Evolutionary conservation across 2,797 vertebrate genomes (phyloP), one percentile per base, ranked within the genome.

Genomic region (Hippoglossus hippoglossus): DNA sequence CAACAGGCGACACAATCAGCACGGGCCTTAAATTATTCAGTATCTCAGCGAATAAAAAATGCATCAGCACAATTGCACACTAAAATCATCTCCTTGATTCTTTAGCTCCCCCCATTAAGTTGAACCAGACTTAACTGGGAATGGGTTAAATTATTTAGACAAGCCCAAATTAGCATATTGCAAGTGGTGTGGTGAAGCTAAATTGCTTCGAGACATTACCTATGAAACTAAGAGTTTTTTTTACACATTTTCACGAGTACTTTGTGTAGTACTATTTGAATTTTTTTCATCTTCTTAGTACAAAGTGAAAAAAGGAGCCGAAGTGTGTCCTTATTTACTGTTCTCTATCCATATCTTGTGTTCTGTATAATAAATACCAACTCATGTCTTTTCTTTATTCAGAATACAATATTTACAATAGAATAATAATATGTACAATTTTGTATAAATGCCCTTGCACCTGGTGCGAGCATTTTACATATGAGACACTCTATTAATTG

Each of bases 11-110:
- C 10, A 52, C 22, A 55, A 13, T 58, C 24, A 50, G 39, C 6
- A 12, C 25, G 39, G 15, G 49, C 34, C 4, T 63, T 81, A n/a
- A 74, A 74, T 81, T 59, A 71, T 71, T 74, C 36, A 62, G 28
- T 13, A 22, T 71, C 24, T 71, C n/a, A 58, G 13, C 19, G 9
- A n/a, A 44, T 77, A 28, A 5, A 64, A 63, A 67, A 46, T 34
- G 21, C 25, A 44, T 63, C 47, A 66, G 61, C 52, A 34, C 16
- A 46, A 56, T 44, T 25, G 53, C 19, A 57, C 44, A 34, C 9
- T 16, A 10, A 58, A 58, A 52, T 34, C 4, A 53, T 54, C 6
- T 63, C 8, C 26, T n/a, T 55, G 57, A 15, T 55, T 63, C 21
- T 47, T 63, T 13, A 56, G 49, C n/a, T 55, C 16, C n/a, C 64